Evolutionary conservation across 2,797 vertebrate genomes (phyloP), one percentile per base, ranked within the genome.

Genomic region (Helostoma temminkii): DNA sequence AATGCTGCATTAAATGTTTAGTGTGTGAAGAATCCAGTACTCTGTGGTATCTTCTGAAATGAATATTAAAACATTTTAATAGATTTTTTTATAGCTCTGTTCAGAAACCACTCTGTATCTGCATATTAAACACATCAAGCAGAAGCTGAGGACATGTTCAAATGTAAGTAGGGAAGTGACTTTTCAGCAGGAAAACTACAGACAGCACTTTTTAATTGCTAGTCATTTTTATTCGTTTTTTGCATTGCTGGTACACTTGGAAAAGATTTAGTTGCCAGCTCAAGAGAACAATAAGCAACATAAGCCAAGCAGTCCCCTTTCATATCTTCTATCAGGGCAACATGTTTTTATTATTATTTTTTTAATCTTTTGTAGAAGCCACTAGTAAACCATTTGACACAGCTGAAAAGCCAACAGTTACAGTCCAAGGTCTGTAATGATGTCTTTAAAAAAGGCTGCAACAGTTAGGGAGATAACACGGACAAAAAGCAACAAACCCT

Each of bases 321-420:
- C 88, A 91, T 90, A 78, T 91, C 73, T 76, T 88, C 75, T 75
- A 80, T 89, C 87, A 91, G 92, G 89, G 86, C 78, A 88, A 91
- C 80, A 42, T 78, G 74, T 82, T 81, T 78, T 88, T 85, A 68
- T 82, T 79, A 53, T 72, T 66, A 49, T 56, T 52, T 59, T 53
- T 46, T 62, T 53, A 53, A 59, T 54, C 70, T 89, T 90, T 86
- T 86, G 77, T 90, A 87, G 86, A 93, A 94, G 95, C 94, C 93
- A 94, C 87, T 93, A 93, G 93, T 93, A 96, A 97, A 96, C 94
- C 93, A 93, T 95, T 94, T 95, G 93, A 96, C 95, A 96, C 95
- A 94, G 93, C 93, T 93, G 94, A 95, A 87, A 94, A 94, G 95
- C 94, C 88, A 94, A 95, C 89, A 92, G 91, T 95, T 95, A 94